phyloP scores from a whole-genome alignment of 1,140 invertebrate species.

The Drepana arcuata region DNA sequence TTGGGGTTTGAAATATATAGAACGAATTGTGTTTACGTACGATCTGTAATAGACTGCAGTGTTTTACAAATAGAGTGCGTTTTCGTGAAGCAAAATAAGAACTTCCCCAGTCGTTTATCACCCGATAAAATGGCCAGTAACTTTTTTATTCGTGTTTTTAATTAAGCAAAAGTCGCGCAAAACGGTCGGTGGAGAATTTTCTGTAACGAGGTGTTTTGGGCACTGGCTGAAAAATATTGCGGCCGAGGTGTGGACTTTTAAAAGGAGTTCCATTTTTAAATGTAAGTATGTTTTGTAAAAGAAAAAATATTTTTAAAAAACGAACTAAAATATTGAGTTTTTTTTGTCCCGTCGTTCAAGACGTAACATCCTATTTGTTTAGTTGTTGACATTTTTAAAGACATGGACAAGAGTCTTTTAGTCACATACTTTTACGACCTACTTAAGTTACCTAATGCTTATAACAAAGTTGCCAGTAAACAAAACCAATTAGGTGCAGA shows the following conservation, averaged over 20 bases:
- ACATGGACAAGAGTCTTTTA: no score
- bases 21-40: constrained; percentile 8
- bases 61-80: constrained; percentile 14
- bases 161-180: constrained; percentile 50
- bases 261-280: background rate
- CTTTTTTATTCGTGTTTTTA: constrained; percentile 63
- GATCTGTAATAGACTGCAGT: constrained; percentile 18
- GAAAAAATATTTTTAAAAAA: no score
- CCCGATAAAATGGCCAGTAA: constrained; percentile 49
- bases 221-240: background rate
- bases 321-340: no score
- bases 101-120: constrained; percentile 46
- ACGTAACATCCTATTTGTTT: no score
- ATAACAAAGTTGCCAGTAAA: no score
- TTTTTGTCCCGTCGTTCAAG: background rate
- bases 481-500: no score
- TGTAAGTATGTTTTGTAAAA: background rate
- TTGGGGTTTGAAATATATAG: constrained; percentile 30
- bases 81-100: no score
- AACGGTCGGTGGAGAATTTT: constrained; percentile 14
- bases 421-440: no score
- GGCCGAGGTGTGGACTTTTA: background rate
- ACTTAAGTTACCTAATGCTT: no score
- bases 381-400: no score
- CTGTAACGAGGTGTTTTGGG: background rate